A percentile compares a stretch with the other conserved stretches of the same genome.
These are phyloP conservation scores for Taphrorychus bicolor DNA, from an alignment of 2,888 invertebrate species.

Conservation along the genomic window DNA sequence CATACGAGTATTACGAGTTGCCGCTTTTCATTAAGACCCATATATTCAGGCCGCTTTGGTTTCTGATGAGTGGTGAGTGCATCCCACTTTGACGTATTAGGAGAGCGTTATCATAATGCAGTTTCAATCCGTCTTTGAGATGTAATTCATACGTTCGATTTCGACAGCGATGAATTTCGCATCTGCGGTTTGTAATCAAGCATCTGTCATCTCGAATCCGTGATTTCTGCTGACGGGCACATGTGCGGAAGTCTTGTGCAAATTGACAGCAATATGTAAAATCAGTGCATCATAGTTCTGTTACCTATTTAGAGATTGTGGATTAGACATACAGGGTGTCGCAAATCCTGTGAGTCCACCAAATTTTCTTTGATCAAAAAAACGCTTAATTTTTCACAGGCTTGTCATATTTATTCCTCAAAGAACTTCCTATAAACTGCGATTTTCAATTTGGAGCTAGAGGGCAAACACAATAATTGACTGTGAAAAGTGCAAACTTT, in stretches of 20 bases:
- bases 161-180: constrained; percentile 9
- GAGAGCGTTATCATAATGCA: neutral
- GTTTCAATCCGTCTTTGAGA: neutral
- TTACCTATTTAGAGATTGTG: no score
- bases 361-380: no score
- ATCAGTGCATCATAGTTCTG: no score
- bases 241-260: constrained; percentile 1
- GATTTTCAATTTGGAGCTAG: no score
- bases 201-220: constrained; percentile 9
- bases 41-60: neutral
- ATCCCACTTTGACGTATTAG: neutral
- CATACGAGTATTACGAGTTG: constrained; percentile 11
- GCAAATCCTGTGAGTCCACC: no score
- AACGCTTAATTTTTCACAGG: no score
- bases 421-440: no score
- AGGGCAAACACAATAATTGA: no score
- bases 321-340: no score
- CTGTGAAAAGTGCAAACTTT: no score
- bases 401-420: no score
- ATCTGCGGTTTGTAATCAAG: constrained; percentile 17
- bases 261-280: constrained; percentile 7
- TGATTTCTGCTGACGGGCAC: constrained; percentile 12
- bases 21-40: constrained; percentile 12
- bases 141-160: neutral
- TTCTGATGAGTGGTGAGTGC: neutral